Evolutionary conservation across 2,888 invertebrate genomes (phyloP), one percentile per base, ranked within the genome.

Genomic region (Alcis repandata): DNA sequence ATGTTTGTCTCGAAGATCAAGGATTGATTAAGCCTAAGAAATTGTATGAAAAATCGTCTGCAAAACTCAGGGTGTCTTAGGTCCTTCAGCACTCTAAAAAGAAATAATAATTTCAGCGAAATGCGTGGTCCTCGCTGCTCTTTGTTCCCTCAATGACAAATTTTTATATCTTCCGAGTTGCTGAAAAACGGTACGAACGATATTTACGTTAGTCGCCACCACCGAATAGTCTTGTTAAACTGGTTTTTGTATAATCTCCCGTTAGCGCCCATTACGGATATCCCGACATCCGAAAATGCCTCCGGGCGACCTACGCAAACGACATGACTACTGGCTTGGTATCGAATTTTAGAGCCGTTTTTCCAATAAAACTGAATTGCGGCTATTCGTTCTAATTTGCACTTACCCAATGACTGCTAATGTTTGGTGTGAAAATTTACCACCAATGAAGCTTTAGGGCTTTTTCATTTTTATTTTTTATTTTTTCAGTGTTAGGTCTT

Each of bases 321-420:
- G 53, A 54, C 33, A 20, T 59, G 49, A n/a, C n/a, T n/a, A n/a
- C n/a, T n/a, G n/a, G 56, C 48, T 33, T 20, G 51, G 19, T 51
- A 43, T 41, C 40, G 48, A 43, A 45, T 56, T 40, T 48, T 43
- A 36, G 11, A 56, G 45, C 32, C 56, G 64, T 65, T 59, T 56
- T 56, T 56, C 51, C 59, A 65, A 65, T 65, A 65, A 59, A 59
- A 56, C 49, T 41, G 38, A 60, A 65, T 65, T 11, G 20, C 22
- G 20, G 45, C 51, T 38, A 56, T 64, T 64, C 36, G 54, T 59
- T 60, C 56, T 56, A 65, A 59, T 65, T 51, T 49, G 36, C 32
- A 59, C 49, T 54, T 59, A 46, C 22, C 51, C 43, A 41, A 51
- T 56, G 54, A 46, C 53, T 64, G 59, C 41, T 46, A 40, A 48